Percentiles rank a stretch among this genome's conserved stretches.
Conservation (phyloP, 2,888 invertebrate genomes). For the Heliconius hortense region DNA sequence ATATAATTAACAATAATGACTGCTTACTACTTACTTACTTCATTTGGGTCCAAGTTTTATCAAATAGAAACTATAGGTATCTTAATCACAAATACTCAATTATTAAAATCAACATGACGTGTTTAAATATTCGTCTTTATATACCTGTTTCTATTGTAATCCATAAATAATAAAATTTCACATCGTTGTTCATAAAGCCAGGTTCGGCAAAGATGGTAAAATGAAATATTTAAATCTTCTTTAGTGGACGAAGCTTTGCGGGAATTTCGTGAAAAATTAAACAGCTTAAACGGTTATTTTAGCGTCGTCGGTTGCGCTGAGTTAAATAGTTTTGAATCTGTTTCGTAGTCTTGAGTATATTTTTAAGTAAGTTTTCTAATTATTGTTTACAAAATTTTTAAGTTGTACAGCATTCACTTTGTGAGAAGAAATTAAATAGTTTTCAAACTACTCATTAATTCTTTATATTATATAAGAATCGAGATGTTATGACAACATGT, state of each 20-base stretch:
- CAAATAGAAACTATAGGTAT: too few relatives aligned
- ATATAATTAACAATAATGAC: too few relatives aligned
- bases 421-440: too few relatives aligned
- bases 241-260: constrained; percentile 29
- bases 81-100: too few relatives aligned
- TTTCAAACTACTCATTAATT: too few relatives aligned
- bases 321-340: constrained; percentile 37
- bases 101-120: too few relatives aligned
- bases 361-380: constrained; percentile 15
- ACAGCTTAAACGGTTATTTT: constrained; percentile 39
- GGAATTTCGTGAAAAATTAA: constrained; percentile 39
- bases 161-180: background rate
- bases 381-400: background rate
- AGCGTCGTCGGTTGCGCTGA: constrained; percentile 32
- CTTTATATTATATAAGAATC: too few relatives aligned
- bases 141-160: background rate
- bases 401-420: background rate
- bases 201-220: constrained; percentile 21
- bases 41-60: too few relatives aligned
- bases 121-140: too few relatives aligned
- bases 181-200: constrained; percentile 1
- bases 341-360: constrained; percentile 2
- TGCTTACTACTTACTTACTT: too few relatives aligned
- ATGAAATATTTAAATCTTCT: constrained; percentile 31
- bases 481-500: too few relatives aligned